phyloP scores from a whole-genome alignment of 2,113 vertebrate species.

The Pterocles orientalis region DNA sequence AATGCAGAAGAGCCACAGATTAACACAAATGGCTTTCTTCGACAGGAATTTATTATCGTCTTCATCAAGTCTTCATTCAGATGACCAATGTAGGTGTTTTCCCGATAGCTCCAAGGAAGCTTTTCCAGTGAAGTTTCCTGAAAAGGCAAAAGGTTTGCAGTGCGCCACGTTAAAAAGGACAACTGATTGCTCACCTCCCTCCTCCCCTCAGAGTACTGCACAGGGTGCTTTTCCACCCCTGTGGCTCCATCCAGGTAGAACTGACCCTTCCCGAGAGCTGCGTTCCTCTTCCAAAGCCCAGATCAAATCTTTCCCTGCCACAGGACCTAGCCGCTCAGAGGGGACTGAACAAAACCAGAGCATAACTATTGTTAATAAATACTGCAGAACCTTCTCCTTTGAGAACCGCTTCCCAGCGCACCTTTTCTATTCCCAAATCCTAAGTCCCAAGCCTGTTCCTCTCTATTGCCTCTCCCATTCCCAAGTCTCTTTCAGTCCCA shows the following conservation, averaged over 20 bases:
- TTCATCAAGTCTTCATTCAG: conserved; percentile 62
- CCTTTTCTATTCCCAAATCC: not conserved
- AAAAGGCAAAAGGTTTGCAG: not conserved
- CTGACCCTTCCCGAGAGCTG: not conserved
- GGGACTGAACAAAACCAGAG: not conserved
- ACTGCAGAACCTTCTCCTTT: not conserved
- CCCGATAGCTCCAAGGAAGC: conserved; percentile 78
- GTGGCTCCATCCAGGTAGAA: not conserved
- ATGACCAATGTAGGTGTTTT: conserved; percentile 66
- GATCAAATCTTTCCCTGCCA: not conserved
- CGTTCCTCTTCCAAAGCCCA: not conserved
- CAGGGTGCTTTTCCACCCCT: not conserved
- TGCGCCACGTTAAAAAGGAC: not conserved
- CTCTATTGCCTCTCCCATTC: not conserved
- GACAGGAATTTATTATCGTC: conserved; percentile 65
- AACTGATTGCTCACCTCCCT: not conserved
- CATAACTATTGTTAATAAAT: not conserved
- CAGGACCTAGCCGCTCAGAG: not conserved
- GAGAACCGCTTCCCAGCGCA: not conserved
- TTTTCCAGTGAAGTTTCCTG: conserved; percentile 74
- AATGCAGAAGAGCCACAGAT: conserved; percentile 79
- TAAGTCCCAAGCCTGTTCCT: not conserved
- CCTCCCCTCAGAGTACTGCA: not conserved
- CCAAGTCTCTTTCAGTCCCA: not conserved
- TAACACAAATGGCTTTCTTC: conserved; percentile 72